These are phyloP conservation scores for Saguinus imperator DNA, from an alignment of 2,113 vertebrate genomes.

Conservation along the genomic window DNA sequence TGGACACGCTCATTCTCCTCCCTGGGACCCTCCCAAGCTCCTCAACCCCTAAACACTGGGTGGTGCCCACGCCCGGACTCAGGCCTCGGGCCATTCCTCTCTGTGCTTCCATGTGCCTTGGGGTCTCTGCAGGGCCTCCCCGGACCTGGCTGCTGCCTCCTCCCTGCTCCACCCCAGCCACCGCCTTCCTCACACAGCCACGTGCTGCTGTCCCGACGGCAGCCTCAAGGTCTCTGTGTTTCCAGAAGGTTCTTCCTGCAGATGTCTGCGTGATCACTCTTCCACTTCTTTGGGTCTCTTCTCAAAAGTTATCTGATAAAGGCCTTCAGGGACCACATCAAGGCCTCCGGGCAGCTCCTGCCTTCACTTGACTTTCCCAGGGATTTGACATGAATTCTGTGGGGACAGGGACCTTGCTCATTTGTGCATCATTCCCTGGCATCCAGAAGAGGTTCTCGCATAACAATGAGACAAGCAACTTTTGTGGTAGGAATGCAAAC, in stretches of 20 bases:
- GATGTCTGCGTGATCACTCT: fast-evolving
- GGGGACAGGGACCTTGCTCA: fast-evolving
- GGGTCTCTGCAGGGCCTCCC: not conserved
- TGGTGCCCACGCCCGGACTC: too few relatives aligned
- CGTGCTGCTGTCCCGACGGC: fast-evolving
- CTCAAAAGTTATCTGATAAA: not conserved
- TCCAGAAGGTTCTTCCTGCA: not conserved
- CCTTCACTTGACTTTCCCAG: too few relatives aligned
- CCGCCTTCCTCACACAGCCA: not conserved
- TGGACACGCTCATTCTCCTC: too few relatives aligned
- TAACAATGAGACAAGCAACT: fast-evolving
- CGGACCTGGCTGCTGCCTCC: too few relatives aligned
- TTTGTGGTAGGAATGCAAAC: fast-evolving
- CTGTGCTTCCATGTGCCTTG: too few relatives aligned
- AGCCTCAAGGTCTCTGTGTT: too few relatives aligned
- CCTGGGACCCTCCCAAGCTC: too few relatives aligned
- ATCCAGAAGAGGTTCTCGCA: not conserved
- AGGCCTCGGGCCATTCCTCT: too few relatives aligned
- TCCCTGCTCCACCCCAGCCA: not conserved
- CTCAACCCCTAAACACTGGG: too few relatives aligned
- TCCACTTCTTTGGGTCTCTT: not conserved
- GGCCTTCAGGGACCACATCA: too few relatives aligned
- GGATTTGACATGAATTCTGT: fast-evolving
- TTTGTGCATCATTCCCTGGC: too few relatives aligned
- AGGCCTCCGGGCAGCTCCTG: too few relatives aligned